These are phyloP conservation scores for Xyliphius kryptos DNA, from an alignment of 2,113 vertebrate genomes.

Conservation along the genomic window DNA sequence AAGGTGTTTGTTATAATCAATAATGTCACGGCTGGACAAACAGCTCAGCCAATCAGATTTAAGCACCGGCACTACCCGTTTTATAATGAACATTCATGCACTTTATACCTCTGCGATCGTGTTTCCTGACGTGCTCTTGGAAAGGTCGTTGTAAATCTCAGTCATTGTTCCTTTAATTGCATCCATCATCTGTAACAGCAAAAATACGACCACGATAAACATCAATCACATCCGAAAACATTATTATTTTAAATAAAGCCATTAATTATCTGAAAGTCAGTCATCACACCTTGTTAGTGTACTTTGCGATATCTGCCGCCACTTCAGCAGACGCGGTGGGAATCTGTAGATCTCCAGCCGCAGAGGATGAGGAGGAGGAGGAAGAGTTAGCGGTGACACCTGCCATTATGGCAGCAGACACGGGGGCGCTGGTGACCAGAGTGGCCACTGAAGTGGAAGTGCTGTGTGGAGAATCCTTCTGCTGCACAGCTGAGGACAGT, in stretches of 20 bases:
- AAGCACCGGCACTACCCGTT: no score
- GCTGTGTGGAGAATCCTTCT: slow-evolving; percentile 84
- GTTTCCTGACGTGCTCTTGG: slow-evolving; percentile 87
- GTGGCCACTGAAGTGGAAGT: slow-evolving; percentile 85
- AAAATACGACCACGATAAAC: slow-evolving; percentile 34
- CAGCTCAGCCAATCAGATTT: no score
- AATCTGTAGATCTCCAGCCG: slow-evolving; percentile 75
- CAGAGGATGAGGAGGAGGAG: slow-evolving; percentile 62
- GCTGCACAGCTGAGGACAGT: slow-evolving; percentile 76
- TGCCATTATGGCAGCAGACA: slow-evolving; percentile 71
- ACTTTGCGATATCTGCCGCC: slow-evolving; percentile 94
- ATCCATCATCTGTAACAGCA: slow-evolving; percentile 86
- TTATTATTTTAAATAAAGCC: neutral
- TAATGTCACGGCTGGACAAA: no score
- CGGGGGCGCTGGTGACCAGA: slow-evolving; percentile 82
- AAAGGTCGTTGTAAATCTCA: slow-evolving; percentile 94
- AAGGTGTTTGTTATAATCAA: no score
- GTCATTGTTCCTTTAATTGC: slow-evolving; percentile 97
- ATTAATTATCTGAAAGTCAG: no score
- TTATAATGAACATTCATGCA: neutral
- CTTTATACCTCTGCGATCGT: slow-evolving; percentile 82
- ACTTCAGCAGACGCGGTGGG: slow-evolving; percentile 91
- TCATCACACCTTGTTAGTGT: slow-evolving; percentile 87
- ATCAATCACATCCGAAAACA: neutral
- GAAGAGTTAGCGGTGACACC: slow-evolving; percentile 67